Evolutionary conservation across 2,888 invertebrate genomes (phyloP), one percentile per base, ranked within the genome.

Genomic region (Cephus spinipes): DNA sequence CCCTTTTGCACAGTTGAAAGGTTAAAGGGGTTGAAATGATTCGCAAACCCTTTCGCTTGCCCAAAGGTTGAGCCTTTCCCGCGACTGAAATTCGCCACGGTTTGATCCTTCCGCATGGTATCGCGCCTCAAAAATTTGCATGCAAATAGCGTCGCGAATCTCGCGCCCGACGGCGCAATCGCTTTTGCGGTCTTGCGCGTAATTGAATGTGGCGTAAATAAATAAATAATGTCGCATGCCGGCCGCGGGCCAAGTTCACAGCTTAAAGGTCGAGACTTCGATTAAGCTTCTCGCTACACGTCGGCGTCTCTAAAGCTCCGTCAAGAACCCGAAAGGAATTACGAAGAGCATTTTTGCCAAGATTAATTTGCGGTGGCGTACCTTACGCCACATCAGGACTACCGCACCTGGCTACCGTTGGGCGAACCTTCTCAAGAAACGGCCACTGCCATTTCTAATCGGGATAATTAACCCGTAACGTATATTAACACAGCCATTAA

Each of bases 191-290:
- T 91, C 85, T 85, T 82, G 83, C 85, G 79, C 85, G 86, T 90
- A 91, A 91, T 91, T 91, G 91, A 90, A 91, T 90, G 91, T 87
- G 88, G 87, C 90, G 90, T 90, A 89, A 90, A 90, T 91, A 90
- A 90, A 90, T 90, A 91, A 91, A 89, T 90, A 90, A 90, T 88
- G 88, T 90, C 88, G 86, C 85, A 82, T 79, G 74, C 74, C 71
- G 71, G 71, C 71, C 71, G 71, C 32, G 71, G 71, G 71, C 71
- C 71, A 71, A 71, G 71, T 71, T 71, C 71, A 71, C 71, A 11
- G 71, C 84, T 85, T 86, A 88, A 85, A 89, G 89, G 89, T 89
- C 89, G 86, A 80, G 87, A 88, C 89, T 88, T 89, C 88, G 89
- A 89, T 89, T 89, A 89, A 88, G 84, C 85, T 80, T 86, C 82